These are phyloP conservation scores for Ramazzottius varieornatus DNA, from an alignment of 2,888 invertebrate genomes.

Conservation along the genomic window DNA sequence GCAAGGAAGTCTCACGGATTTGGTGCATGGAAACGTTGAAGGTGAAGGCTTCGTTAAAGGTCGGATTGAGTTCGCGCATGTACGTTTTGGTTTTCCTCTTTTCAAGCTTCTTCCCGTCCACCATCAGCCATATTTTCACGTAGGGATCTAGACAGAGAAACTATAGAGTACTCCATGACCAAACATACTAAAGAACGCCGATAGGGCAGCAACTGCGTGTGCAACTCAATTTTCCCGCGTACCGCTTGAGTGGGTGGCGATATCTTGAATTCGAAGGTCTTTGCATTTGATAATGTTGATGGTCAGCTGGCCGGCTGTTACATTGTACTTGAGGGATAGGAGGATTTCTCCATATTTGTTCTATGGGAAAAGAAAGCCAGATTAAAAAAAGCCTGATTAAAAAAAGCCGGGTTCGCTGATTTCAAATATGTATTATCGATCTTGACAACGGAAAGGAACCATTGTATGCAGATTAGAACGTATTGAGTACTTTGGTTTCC, in stretches of 20 bases:
- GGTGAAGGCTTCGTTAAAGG: constrained; percentile 80
- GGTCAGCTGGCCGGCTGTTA: constrained; percentile 71
- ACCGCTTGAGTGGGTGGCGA: constrained; percentile 30
- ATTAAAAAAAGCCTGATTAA: no score
- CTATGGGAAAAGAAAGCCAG: no score
- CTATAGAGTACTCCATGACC: no score
- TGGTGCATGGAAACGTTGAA: constrained; percentile 93
- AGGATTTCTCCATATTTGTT: constrained; percentile 73
- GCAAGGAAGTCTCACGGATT: constrained; percentile 70
- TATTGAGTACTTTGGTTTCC: not conserved
- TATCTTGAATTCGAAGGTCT: constrained; percentile 81
- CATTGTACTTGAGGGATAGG: constrained; percentile 76
- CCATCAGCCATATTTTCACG: constrained; percentile 89
- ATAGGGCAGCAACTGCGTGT: no score
- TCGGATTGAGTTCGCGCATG: constrained; percentile 52
- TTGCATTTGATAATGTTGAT: constrained; percentile 68
- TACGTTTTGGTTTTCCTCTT: constrained; percentile 62
- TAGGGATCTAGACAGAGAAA: constrained; percentile 52
- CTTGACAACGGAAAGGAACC: no score
- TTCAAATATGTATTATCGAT: no score
- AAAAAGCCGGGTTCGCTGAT: no score
- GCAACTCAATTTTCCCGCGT: not conserved
- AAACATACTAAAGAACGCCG: no score
- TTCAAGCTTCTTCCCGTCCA: constrained; percentile 74
- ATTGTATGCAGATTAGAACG: no score